Percentiles rank a stretch among this genome's conserved stretches.
phyloP scores from a whole-genome alignment of 2,113 vertebrate genomes.

The Xiphorhynchus elegans region DNA sequence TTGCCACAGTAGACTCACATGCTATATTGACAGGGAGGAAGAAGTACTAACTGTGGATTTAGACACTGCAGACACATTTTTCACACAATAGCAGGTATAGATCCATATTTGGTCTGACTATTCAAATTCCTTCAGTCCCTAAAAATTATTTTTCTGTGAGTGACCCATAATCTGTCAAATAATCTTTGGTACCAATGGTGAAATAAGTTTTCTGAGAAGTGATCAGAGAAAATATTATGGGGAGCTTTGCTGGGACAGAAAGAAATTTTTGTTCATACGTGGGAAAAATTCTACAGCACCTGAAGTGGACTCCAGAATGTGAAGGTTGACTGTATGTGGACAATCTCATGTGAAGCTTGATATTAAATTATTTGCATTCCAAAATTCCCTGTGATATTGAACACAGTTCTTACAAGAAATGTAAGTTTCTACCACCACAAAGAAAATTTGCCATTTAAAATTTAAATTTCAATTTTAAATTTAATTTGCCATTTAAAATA shows the following conservation, averaged over 20 bases:
- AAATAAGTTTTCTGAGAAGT: neutral
- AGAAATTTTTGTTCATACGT: neutral
- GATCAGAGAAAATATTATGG: neutral
- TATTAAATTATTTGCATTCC: neutral
- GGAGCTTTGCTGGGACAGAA: neutral
- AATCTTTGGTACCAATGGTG: neutral
- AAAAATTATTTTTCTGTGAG: neutral
- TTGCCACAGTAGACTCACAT: neutral
- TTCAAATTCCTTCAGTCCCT: neutral
- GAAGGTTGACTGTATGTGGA: neutral
- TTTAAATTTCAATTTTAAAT: too few relatives aligned
- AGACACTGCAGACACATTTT: neutral
- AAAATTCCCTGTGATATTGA: neutral
- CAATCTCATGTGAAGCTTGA: neutral
- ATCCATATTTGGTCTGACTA: neutral
- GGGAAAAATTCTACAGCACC: neutral
- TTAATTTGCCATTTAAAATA: neutral
- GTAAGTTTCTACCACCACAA: neutral
- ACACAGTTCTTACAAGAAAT: neutral
- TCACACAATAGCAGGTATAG: neutral
- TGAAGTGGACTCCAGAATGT: neutral
- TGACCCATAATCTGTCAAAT: neutral
- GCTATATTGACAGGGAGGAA: neutral
- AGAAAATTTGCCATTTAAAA: neutral
- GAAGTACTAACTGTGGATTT: neutral